These are phyloP conservation scores for Sycophila texana DNA, from an alignment of 2,888 invertebrate species.

Conservation along the genomic window DNA sequence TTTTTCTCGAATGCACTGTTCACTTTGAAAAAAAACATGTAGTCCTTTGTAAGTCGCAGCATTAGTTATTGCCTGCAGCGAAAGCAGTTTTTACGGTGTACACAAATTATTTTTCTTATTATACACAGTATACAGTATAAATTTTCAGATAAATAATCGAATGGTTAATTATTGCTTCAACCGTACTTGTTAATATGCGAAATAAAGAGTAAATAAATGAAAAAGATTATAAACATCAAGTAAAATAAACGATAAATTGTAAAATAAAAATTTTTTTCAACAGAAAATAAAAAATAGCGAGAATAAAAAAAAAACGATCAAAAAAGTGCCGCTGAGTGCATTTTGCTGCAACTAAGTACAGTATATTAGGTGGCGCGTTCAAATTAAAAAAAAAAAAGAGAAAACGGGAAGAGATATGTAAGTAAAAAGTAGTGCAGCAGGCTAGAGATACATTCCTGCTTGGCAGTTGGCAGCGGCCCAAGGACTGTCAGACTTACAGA, in stretches of 20 bases:
- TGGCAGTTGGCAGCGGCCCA: slow-evolving; percentile 63
- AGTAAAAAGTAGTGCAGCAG: slow-evolving; percentile 59
- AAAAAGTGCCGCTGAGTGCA: background rate
- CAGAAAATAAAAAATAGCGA: background rate
- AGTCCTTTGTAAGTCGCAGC: slow-evolving; percentile 25
- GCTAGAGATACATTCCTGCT: slow-evolving; percentile 69
- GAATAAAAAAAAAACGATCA: background rate
- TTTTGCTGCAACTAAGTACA: slow-evolving; percentile 1
- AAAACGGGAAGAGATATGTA: slow-evolving; percentile 47
- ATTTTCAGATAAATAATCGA: slow-evolving; percentile 9
- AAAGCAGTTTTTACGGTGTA: slow-evolving; percentile 26
- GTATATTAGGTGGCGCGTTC: slow-evolving; percentile 20
- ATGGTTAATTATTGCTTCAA: background rate
- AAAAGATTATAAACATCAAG: too few species aligned
- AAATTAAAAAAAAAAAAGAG: slow-evolving; percentile 38
- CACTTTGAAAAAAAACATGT: background rate
- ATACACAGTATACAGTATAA: background rate
- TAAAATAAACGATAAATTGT: too few species aligned
- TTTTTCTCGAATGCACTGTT: background rate
- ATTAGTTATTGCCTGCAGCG: slow-evolving; percentile 39
- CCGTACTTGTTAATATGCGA: too few species aligned
- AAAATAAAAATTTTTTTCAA: too few species aligned
- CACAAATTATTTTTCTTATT: background rate
- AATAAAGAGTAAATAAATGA: too few species aligned
- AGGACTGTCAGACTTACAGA: slow-evolving; percentile 84